Conservation (phyloP, 2,797 vertebrate genomes). For the Pangasius sanitwongsei region DNA sequence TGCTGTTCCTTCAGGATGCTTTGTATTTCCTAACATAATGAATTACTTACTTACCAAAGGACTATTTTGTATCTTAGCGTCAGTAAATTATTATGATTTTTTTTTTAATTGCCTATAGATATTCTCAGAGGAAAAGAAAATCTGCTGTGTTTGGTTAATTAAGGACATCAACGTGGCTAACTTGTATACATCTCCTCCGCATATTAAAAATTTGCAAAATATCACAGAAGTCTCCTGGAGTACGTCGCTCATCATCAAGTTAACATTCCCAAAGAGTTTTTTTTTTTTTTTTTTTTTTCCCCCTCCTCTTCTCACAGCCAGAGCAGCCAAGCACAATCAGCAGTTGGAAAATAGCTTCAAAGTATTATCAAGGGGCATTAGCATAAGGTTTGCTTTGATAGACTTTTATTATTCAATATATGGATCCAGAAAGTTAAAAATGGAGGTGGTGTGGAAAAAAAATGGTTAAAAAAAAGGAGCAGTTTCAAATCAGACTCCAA, state of each 20-base stretch:
- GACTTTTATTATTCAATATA: constrained; percentile 62
- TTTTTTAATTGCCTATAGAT: no score
- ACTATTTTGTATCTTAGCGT: background rate
- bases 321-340: constrained; percentile 43
- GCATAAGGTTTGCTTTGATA: constrained; percentile 43
- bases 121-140: background rate
- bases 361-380: constrained; percentile 43
- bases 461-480: constrained; percentile 28
- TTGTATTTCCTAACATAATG: background rate
- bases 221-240: constrained; percentile 41
- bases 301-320: constrained; percentile 19
- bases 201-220: constrained; percentile 40
- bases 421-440: constrained; percentile 59
- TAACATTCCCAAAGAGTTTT: constrained; percentile 27
- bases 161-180: constrained; percentile 26
- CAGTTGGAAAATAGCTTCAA: constrained; percentile 50
- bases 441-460: background rate
- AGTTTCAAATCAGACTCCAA: constrained; percentile 51
- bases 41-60: background rate
- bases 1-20: background rate
- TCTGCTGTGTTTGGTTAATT: background rate
- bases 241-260: constrained; percentile 26
- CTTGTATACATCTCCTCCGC: constrained; percentile 41
- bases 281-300: background rate
- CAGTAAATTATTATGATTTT: background rate